phyloP scores from a whole-genome alignment of 2,888 invertebrate genomes.

The Cremastinae sp. region DNA sequence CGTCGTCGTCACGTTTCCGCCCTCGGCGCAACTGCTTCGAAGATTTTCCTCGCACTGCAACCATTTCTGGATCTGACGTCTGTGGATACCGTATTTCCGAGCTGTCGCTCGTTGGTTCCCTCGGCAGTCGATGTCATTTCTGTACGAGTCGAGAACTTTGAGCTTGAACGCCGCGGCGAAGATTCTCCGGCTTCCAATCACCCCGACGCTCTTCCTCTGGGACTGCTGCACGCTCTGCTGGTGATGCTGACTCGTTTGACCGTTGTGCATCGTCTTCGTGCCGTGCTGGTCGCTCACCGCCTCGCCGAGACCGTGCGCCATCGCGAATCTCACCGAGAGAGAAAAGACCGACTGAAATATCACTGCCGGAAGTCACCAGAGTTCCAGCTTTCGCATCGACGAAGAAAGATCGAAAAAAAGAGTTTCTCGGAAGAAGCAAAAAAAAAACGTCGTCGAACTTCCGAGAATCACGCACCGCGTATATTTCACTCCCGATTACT shows the following conservation, averaged over 20 bases:
- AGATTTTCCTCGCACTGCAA: constrained; percentile 91
- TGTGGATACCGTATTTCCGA: constrained; percentile 93
- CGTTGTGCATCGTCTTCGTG: constrained; percentile 74
- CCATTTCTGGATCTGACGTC: constrained; percentile 96
- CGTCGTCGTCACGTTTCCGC: constrained; percentile 45
- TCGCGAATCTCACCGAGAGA: constrained; percentile 65
- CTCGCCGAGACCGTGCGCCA: constrained; percentile 84
- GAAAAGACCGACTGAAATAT: constrained; percentile 1
- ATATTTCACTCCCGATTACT: constrained; percentile 30
- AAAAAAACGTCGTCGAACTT: constrained; percentile 21
- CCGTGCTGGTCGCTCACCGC: constrained; percentile 79
- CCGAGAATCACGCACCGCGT: constrained; percentile 36
- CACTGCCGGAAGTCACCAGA: constrained; percentile 10
- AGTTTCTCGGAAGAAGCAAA: constrained; percentile 5
- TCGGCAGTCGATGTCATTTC: constrained; percentile 92
- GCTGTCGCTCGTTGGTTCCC: constrained; percentile 95
- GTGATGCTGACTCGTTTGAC: constrained; percentile 72
- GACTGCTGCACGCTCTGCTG: constrained; percentile 64
- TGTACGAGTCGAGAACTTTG: constrained; percentile 93
- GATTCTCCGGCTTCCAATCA: constrained; percentile 91
- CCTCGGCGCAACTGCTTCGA: constrained; percentile 86
- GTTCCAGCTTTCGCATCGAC: constrained; percentile 16
- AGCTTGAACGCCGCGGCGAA: constrained; percentile 94
- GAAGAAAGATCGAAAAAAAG: constrained; percentile 27
- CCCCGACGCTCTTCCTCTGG: constrained; percentile 74